These are phyloP conservation scores for Fulica atra DNA, from an alignment of 2,113 vertebrate genomes.

Conservation along the genomic window DNA sequence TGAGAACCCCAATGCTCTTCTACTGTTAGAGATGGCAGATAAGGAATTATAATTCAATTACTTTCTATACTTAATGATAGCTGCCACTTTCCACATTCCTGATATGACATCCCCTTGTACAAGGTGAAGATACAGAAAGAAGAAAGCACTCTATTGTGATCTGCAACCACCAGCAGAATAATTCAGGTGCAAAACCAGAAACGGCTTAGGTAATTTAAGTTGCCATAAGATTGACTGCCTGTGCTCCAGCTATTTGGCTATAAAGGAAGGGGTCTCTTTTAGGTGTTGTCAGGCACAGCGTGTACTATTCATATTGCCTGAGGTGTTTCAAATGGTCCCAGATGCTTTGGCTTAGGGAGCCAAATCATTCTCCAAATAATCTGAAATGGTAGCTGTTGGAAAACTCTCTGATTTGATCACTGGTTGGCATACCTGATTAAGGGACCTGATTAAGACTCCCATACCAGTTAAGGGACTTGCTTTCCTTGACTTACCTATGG, in stretches of 20 bases:
- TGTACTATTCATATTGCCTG: background rate
- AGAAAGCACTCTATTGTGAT: background rate
- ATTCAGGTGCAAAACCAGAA: background rate
- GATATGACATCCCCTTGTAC: background rate
- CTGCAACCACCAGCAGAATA: background rate
- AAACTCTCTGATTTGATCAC: background rate
- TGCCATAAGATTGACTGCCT: background rate
- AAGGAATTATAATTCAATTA: background rate
- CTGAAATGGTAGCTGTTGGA: background rate
- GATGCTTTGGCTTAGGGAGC: background rate
- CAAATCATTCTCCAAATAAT: background rate
- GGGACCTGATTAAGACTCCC: too few relatives aligned
- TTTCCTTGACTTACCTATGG: background rate
- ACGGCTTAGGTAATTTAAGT: background rate
- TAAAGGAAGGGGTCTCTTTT: background rate
- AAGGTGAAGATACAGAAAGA: background rate
- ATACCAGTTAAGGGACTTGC: background rate
- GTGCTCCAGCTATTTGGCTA: background rate
- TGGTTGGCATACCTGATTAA: background rate
- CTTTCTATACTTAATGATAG: background rate
- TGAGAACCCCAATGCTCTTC: background rate
- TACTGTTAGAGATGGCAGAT: background rate
- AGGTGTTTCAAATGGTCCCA: background rate
- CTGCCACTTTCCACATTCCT: background rate
- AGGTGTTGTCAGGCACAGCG: background rate